Conservation (phyloP, 2,113 vertebrate species). For the Vanacampus margaritifer region DNA sequence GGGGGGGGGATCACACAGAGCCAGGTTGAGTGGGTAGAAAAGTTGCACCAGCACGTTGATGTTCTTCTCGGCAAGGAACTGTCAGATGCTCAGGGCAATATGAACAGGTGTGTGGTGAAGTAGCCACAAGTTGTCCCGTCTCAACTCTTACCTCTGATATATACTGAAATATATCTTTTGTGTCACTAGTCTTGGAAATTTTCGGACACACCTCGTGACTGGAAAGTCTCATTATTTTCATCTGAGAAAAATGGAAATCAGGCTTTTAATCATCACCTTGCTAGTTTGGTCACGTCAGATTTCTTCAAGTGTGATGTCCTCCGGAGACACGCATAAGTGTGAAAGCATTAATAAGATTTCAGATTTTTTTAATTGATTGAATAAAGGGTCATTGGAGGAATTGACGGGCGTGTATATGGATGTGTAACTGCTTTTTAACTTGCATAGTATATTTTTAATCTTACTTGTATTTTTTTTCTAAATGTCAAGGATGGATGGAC, state of each 20-base stretch:
- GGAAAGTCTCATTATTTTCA: conserved; percentile 8
- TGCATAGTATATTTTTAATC: too few species aligned
- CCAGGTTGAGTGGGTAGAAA: too few species aligned
- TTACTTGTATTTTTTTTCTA: too few species aligned
- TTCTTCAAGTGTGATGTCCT: conserved; percentile 36
- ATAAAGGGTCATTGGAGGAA: conserved; percentile 22
- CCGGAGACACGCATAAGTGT: conserved; percentile 32
- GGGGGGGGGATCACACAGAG: too few species aligned
- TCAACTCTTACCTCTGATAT: neutral
- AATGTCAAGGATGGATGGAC: too few species aligned
- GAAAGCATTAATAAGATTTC: conserved; percentile 39
- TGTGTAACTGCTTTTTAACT: too few species aligned
- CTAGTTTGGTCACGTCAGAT: conserved; percentile 35
- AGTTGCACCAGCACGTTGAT: neutral
- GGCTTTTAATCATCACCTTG: conserved; percentile 19
- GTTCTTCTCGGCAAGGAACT: neutral
- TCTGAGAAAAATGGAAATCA: conserved; percentile 11
- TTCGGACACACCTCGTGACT: conserved; percentile 2
- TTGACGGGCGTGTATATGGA: too few species aligned
- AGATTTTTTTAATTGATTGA: conserved; percentile 43
- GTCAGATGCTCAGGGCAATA: neutral
- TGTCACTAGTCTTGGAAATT: neutral
- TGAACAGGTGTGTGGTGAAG: neutral
- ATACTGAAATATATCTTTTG: neutral
- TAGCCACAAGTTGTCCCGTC: neutral